Evolutionary conservation across 2,888 invertebrate species (phyloP), one percentile per base, ranked within the genome.

Genomic region (Osmoderma eremita): DNA sequence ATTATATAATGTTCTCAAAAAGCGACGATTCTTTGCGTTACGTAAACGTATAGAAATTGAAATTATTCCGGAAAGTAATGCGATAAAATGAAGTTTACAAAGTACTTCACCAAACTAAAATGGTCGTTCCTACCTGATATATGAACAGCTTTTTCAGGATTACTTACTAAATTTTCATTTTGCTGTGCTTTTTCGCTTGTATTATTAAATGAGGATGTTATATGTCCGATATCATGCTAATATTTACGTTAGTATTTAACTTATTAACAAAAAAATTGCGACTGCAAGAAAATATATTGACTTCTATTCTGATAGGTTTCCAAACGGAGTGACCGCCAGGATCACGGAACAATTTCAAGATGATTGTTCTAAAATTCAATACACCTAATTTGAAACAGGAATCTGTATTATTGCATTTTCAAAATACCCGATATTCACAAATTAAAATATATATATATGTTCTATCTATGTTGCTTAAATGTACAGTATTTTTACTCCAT

Each of bases 101-200:
- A 67, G 58, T 67, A 67, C 67, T 56, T 38, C 45, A 39, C 36
- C 17, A 56, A 56, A 49, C 15, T 68, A 64, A 68, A 70, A 72
- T 69, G 71, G 69, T 67, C 61, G 70, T 63, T 66, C 70, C 58
- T 72, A 69, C 69, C 68, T 69, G 69, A 64, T 65, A 51, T 49
- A 69, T 63, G 64, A 63, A 69, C 70, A 68, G 70, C 69, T 67
- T 70, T 69, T 70, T 50, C 45, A 63, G 38, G 58, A 64, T 69
- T 65, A 51, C 54, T 63, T 49, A 36, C 42, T 64, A 63, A 45
- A 61, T 48, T 45, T 50, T 51, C 68, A 65, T 69, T 58, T 56
- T 65, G 38, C 17, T 51, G 53, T n/a, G 12, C 30, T 8, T 17
- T 41, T 53, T 61, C 24, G 45, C 10, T 1, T 48, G 12, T 24